These are phyloP conservation scores for Proteles cristata DNA, from an alignment of 2,113 vertebrate genomes.

Conservation along the genomic window DNA sequence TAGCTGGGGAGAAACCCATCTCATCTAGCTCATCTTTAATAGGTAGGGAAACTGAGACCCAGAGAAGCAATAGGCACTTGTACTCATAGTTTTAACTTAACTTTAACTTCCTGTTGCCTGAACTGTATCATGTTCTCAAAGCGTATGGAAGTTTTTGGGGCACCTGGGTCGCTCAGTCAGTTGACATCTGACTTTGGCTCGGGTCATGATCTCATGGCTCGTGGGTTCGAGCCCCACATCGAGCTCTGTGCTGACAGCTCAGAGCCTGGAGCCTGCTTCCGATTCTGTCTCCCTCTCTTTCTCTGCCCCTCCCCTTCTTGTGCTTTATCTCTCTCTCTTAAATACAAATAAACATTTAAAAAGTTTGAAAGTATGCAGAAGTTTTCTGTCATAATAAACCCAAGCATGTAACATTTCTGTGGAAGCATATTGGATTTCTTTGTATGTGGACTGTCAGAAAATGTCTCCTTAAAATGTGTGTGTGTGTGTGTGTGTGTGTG, in stretches of 20 bases:
- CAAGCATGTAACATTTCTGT: not conserved
- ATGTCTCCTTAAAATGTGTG: not conserved
- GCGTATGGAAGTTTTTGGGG: not conserved
- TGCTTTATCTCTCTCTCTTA: no score
- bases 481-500: no score
- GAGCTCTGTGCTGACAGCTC: no score
- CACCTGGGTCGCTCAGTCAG: no score
- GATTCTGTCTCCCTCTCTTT: no score
- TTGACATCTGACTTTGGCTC: no score
- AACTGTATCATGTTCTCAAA: not conserved
- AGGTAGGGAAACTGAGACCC: not conserved
- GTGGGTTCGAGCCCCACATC: no score
- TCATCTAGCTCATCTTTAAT: not conserved
- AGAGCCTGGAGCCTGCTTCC: no score
- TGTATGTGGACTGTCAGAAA: not conserved
- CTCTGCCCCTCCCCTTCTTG: no score
- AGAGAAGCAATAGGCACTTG: not conserved
- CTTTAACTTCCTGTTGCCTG: not conserved
- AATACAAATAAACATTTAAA: no score
- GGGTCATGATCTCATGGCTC: no score
- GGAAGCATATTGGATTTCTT: not conserved
- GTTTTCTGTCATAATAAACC: not conserved
- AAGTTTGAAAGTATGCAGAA: not conserved
- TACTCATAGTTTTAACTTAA: not conserved
- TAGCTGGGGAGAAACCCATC: not conserved